These are phyloP conservation scores for Thamnaconus septentrionalis DNA, from an alignment of 2,113 vertebrate species.

Conservation along the genomic window DNA sequence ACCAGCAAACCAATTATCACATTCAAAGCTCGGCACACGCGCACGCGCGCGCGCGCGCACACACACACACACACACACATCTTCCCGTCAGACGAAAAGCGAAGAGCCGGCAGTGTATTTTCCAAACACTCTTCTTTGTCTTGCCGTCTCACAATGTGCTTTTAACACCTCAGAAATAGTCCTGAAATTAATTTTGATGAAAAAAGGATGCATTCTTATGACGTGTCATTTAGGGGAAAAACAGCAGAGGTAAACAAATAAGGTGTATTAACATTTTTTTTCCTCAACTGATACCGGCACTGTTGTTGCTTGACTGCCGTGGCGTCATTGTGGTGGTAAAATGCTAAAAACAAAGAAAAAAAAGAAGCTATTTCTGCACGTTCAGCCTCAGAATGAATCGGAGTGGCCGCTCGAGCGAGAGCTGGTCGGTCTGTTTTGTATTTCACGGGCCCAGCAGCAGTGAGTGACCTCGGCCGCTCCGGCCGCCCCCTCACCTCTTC, in stretches of 20 bases:
- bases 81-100: slow-evolving; percentile 31
- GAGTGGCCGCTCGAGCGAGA: background rate
- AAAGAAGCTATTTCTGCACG: too few relatives aligned
- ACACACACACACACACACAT: background rate
- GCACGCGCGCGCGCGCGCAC: background rate
- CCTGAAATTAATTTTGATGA: slow-evolving; percentile 18
- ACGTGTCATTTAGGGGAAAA: slow-evolving; percentile 6
- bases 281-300: too few relatives aligned
- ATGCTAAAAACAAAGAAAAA: too few relatives aligned
- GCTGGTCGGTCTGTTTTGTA: background rate
- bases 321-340: too few relatives aligned
- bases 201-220: slow-evolving; percentile 1
- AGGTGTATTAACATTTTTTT: too few relatives aligned
- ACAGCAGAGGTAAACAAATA: too few relatives aligned
- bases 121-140: slow-evolving; percentile 22
- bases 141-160: slow-evolving; percentile 20
- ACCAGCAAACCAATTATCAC: slow-evolving; percentile 54
- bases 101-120: slow-evolving; percentile 11
- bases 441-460: background rate
- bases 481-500: slow-evolving; percentile 84
- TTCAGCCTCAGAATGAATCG: too few relatives aligned
- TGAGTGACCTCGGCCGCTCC: background rate
- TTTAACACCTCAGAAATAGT: slow-evolving; percentile 33
- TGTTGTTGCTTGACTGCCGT: too few relatives aligned
- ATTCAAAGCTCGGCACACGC: slow-evolving; percentile 28